Conservation (phyloP, 2,113 vertebrate genomes). For the Pterocles burchelli region DNA sequence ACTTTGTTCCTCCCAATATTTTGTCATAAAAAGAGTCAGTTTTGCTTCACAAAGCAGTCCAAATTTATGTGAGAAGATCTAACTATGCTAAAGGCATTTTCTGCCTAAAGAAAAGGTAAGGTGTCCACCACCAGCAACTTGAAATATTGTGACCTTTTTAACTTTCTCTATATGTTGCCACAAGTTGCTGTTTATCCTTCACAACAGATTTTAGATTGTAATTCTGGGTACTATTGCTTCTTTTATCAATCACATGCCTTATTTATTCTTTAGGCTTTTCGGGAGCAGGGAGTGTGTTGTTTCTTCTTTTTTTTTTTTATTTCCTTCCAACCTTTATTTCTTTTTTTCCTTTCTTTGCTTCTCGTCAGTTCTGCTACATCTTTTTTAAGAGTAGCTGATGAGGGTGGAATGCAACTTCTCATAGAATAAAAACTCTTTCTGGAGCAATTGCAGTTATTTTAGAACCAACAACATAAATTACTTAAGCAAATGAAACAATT, state of each 20-base stretch:
- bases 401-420: background rate
- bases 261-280: background rate
- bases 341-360: background rate
- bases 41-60: background rate
- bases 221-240: background rate
- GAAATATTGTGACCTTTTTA: background rate
- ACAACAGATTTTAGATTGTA: background rate
- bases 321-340: background rate
- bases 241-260: background rate
- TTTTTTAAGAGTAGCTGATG: background rate
- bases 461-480: background rate
- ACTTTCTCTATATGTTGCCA: background rate
- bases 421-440: background rate
- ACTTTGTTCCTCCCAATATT: background rate
- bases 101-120: background rate
- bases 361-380: background rate
- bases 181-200: accelerated
- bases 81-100: background rate
- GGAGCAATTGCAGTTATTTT: background rate
- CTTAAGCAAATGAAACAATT: background rate
- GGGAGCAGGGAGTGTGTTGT: background rate
- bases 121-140: background rate
- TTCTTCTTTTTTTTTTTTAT: background rate
- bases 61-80: background rate
- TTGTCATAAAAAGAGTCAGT: background rate